These are phyloP conservation scores for Neosilurus hyrtlii DNA, from an alignment of 2,797 vertebrate species.

Conservation along the genomic window DNA sequence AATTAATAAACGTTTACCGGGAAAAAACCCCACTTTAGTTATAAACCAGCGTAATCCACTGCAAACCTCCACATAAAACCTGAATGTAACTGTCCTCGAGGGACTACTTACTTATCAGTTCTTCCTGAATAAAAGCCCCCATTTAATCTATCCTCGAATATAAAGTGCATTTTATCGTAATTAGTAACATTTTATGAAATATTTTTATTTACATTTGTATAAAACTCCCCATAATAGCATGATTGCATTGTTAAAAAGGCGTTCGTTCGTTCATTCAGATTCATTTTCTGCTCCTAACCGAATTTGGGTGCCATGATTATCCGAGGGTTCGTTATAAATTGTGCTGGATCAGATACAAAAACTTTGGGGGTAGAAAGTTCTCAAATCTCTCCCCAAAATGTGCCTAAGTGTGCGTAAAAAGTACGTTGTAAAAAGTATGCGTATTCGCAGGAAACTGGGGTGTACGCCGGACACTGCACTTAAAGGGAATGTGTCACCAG, in stretches of 20 bases:
- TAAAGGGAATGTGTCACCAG: too few relatives aligned
- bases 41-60: constrained; percentile 64
- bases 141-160: constrained; percentile 64
- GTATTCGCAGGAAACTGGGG: background rate
- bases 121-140: constrained; percentile 52
- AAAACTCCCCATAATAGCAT: constrained; percentile 50
- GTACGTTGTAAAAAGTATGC: background rate
- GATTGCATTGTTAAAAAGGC: constrained; percentile 44
- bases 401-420: background rate
- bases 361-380: constrained; percentile 3
- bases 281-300: constrained; percentile 27
- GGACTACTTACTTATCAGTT: constrained; percentile 54
- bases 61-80: constrained; percentile 64
- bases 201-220: constrained; percentile 42
- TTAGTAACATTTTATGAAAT: constrained; percentile 76
- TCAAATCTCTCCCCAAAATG: background rate
- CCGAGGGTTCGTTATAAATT: background rate
- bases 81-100: constrained; percentile 59
- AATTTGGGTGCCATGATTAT: background rate
- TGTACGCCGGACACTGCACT: background rate
- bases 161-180: constrained; percentile 84
- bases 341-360: constrained; percentile 33
- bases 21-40: constrained; percentile 46
- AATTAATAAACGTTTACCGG: constrained; percentile 75
- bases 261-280: background rate